A percentile compares a stretch with the other conserved stretches of the same genome.
phyloP scores from a whole-genome alignment of 2,888 invertebrate species.

The Dryobota labecula region DNA sequence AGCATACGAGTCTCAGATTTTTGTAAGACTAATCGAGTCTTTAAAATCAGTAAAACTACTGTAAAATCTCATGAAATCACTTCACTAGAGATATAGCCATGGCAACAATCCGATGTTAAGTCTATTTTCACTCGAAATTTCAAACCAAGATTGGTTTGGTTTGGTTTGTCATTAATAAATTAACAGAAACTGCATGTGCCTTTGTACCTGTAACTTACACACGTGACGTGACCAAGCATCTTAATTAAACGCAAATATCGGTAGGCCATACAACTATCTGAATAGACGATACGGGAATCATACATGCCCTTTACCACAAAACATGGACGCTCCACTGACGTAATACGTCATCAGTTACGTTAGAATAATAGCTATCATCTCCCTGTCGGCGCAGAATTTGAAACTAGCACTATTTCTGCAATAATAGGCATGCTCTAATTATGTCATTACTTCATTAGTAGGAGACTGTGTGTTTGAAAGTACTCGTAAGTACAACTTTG shows the following conservation, averaged over 20 bases:
- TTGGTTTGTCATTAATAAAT: neutral
- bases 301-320: neutral
- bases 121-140: neutral
- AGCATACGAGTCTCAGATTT: neutral
- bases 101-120: neutral
- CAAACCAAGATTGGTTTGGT: neutral
- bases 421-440: neutral
- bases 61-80: neutral
- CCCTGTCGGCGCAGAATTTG: neutral
- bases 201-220: neutral
- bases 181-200: neutral
- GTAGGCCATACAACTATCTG: neutral
- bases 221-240: constrained; percentile 15
- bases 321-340: neutral
- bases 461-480: neutral
- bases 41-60: neutral
- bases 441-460: constrained; percentile 24
- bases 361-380: constrained; percentile 6
- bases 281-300: neutral
- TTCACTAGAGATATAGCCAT: neutral
- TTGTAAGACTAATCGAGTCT: neutral
- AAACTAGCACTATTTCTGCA: neutral
- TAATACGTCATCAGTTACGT: constrained; percentile 1
- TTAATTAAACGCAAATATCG: constrained; percentile 37
- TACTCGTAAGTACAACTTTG: neutral